A percentile compares a stretch with the other conserved stretches of the same genome.
Conservation (phyloP, 2,113 vertebrate genomes). For the Trematocara variabile region DNA sequence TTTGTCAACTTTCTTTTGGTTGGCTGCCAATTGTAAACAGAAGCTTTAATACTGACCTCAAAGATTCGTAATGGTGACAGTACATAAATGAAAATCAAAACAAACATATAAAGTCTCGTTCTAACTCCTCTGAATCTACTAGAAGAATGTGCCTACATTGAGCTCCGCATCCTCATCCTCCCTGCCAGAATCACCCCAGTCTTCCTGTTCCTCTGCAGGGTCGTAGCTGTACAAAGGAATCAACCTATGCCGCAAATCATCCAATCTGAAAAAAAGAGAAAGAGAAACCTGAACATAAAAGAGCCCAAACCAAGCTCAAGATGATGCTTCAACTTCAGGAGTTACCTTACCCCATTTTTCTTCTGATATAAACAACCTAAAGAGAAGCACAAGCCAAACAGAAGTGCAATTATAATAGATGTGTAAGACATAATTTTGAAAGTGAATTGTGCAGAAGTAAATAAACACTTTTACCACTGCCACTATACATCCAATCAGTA, state of each 20-base stretch:
- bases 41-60: background rate
- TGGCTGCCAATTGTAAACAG: background rate
- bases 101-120: background rate
- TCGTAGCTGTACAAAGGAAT: constrained; percentile 62
- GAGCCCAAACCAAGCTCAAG: background rate
- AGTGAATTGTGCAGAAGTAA: background rate
- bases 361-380: constrained; percentile 42
- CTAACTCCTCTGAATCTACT: background rate
- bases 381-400: background rate
- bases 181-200: background rate
- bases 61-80: background rate
- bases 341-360: constrained; percentile 18
- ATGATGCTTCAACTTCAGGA: background rate
- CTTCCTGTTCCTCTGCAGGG: constrained; percentile 21
- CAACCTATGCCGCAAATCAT: constrained; percentile 48
- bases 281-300: background rate
- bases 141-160: background rate
- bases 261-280: constrained; percentile 6
- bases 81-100: background rate
- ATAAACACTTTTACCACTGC: constrained; percentile 34
- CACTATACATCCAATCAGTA: constrained; percentile 6
- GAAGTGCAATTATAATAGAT: background rate
- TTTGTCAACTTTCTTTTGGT: background rate
- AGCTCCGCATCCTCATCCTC: constrained; percentile 5
- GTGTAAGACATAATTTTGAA: background rate